Base-by-base conservation (phyloP, 2,888 invertebrate genomes). In the Myopa tessellatipennis region DNA sequence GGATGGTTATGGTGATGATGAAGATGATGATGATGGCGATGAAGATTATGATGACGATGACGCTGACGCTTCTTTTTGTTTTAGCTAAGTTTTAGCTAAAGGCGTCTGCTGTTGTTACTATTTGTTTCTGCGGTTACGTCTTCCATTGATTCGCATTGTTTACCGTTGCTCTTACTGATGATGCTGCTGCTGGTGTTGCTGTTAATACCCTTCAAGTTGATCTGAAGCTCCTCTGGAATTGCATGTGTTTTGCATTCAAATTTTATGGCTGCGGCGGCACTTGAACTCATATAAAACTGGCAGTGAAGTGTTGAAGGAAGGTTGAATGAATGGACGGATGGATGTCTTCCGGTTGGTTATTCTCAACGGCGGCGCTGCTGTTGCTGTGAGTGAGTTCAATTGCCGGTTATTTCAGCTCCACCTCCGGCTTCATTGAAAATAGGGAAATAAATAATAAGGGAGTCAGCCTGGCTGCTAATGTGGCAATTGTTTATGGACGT, bases 401-500 rank as follows among this genome's bases (percentile, higher is more conserved):
- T 26, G 26, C 26, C 26, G 26, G 26, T 26, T 26, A 26, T 26
- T 26, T 26, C 26, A 26, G 26, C 26, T 26, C 26, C 26, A 26
- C 26, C 14, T 55, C 6, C 71, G 5, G 58, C 50, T 69, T 52
- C 38, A 58, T 71, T 58, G 71, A 6, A 14, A 58, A 26, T 26
- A 14, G 45, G 16, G 38, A 45, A 16, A 58, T 34, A n/a, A 65
- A 38, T 36, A 26, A 34, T 12, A 52, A 52, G 26, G 26, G 16
- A 52, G 34, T 34, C 69, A 50, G 36, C 67, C 18, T 34, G 67
- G 75, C 40, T 58, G 77, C 50, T 75, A 52, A 67, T 67, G 77
- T 82, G 82, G 81, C 60, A 72, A 72, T 36, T 36, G 75, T 68
- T 74, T 45, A 45, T 45, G 45, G 72, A 67, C 18, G 45, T 26